Percentiles rank a stretch among this genome's conserved stretches.
phyloP scores from a whole-genome alignment of 2,797 vertebrate species.

The Arnoldichthys spilopterus region DNA sequence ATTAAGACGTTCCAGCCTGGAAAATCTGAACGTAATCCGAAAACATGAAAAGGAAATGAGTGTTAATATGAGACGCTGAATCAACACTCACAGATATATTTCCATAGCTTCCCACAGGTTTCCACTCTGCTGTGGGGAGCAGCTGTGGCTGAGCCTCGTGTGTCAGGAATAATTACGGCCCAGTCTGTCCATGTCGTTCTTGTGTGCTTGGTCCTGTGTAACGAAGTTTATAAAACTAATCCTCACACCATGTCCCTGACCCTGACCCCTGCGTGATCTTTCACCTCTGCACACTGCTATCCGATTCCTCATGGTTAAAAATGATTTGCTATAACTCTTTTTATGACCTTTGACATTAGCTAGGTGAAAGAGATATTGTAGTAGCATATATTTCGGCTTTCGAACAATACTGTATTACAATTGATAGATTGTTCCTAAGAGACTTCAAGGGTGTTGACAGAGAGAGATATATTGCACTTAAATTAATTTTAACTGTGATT shows the following conservation, averaged over 20 bases:
- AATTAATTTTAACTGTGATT: slow-evolving; percentile 5
- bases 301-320: slow-evolving; percentile 30
- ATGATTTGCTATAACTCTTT: slow-evolving; percentile 30
- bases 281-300: slow-evolving; percentile 21
- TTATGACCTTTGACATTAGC: slow-evolving; percentile 36
- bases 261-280: slow-evolving; percentile 41
- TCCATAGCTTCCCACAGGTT: slow-evolving; percentile 49
- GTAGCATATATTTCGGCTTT: slow-evolving; percentile 5
- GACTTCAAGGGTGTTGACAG: slow-evolving; percentile 1
- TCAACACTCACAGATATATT: slow-evolving; percentile 67
- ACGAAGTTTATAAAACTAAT: slow-evolving; percentile 48
- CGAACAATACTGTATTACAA: slow-evolving; percentile 6
- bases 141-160: slow-evolving; percentile 35
- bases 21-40: slow-evolving; percentile 69
- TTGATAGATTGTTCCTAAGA: neutral
- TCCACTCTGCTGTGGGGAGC: slow-evolving; percentile 34
- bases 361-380: slow-evolving; percentile 20
- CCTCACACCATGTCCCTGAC: slow-evolving; percentile 45
- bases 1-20: slow-evolving; percentile 64
- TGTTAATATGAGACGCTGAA: slow-evolving; percentile 69
- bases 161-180: slow-evolving; percentile 47
- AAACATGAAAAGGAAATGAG: slow-evolving; percentile 74
- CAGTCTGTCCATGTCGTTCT: slow-evolving; percentile 5
- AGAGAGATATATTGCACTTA: neutral
- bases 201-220: slow-evolving; percentile 39